Evolutionary conservation across 2,113 vertebrate genomes (phyloP).

Genomic region (Agapornis roseicollis): DNA sequence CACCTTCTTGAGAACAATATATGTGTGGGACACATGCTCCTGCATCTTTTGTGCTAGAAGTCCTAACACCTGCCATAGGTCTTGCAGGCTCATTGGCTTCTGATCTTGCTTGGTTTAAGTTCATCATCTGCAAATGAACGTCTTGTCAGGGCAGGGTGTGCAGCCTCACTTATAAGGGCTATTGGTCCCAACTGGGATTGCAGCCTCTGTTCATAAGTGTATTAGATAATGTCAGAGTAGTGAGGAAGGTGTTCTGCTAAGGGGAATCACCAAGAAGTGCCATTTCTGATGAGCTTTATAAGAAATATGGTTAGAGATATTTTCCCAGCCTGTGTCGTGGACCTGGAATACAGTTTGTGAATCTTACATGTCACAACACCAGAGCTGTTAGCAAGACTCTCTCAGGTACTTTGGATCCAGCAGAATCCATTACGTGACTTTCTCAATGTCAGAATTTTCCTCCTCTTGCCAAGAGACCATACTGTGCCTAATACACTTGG

Average conservation of each 20-base stretch:
- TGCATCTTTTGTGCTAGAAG: neutral
- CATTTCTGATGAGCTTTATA: neutral
- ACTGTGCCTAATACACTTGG: neutral
- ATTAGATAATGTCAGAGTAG: neutral
- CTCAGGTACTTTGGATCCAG: neutral
- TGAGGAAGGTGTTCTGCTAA: neutral
- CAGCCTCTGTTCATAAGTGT: neutral
- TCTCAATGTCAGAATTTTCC: neutral
- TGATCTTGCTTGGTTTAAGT: neutral
- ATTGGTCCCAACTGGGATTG: neutral
- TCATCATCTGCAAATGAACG: neutral
- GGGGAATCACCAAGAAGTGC: neutral
- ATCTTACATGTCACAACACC: neutral
- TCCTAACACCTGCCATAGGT: neutral
- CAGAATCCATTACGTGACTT: slow-evolving; percentile 4
- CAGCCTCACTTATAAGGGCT: neutral
- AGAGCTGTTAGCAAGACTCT: neutral
- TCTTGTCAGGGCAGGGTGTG: neutral
- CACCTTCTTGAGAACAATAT: neutral
- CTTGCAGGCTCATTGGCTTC: neutral
- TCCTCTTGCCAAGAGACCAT: neutral
- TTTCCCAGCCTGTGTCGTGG: neutral
- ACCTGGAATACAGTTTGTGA: neutral
- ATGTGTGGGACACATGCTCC: neutral
- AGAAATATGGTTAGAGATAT: neutral